A percentile compares a stretch with the other conserved stretches of the same genome.
These are phyloP conservation scores for Cheilosia vulpina DNA, from an alignment of 2,888 invertebrate species.

Conservation along the genomic window DNA sequence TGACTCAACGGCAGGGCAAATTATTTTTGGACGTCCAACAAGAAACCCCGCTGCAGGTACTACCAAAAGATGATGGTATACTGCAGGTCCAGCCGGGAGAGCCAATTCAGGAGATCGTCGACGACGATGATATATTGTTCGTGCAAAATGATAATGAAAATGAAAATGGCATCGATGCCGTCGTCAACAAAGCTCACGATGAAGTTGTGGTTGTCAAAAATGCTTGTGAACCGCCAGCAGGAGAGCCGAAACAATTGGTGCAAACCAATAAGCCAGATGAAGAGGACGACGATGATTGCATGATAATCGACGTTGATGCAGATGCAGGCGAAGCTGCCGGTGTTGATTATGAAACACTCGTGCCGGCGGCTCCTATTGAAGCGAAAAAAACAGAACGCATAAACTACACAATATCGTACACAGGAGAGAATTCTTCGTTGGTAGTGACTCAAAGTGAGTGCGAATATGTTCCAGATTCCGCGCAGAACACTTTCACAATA, in stretches of 20 bases:
- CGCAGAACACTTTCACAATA: conserved; percentile 36
- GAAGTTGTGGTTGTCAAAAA: background rate
- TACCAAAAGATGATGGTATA: background rate
- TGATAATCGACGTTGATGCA: conserved; percentile 79
- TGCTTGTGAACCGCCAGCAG: background rate
- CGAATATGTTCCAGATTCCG: background rate
- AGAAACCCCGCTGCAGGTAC: background rate
- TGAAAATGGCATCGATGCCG: background rate
- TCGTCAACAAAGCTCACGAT: background rate
- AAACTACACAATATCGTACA: conserved; percentile 55
- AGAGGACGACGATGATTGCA: conserved; percentile 76
- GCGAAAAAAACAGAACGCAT: conserved; percentile 10
- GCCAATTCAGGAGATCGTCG: conserved; percentile 14
- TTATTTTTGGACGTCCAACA: conserved; percentile 78
- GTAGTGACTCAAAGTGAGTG: conserved; percentile 43
- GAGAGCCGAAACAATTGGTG: background rate
- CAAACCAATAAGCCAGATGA: background rate
- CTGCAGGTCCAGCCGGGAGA: too few species aligned
- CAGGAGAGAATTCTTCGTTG: conserved; percentile 42
- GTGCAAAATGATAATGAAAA: background rate
- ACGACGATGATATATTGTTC: conserved; percentile 4
- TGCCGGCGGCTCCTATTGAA: background rate
- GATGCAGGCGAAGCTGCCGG: background rate
- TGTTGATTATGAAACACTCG: background rate
- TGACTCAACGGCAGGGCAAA: conserved; percentile 79